phyloP scores from a whole-genome alignment of 2,888 invertebrate genomes.

The Tenthredo mesomela region DNA sequence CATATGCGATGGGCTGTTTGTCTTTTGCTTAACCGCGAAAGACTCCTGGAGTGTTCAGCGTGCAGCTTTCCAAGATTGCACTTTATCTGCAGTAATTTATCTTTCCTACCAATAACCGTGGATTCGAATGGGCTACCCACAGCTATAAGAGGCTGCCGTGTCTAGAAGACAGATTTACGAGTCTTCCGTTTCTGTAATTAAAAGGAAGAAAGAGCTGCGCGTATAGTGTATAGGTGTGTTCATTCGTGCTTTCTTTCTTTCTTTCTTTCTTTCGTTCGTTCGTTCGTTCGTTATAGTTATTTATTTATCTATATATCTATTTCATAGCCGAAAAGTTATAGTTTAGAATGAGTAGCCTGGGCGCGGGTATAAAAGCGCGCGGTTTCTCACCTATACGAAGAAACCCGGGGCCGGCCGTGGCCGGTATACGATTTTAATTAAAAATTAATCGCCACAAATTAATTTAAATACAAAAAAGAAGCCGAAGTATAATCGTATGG shows the following conservation, averaged over 20 bases:
- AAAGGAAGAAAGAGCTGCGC: constrained; percentile 27
- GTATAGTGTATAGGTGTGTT: neutral
- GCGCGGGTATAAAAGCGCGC: neutral
- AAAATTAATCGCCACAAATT: constrained; percentile 76
- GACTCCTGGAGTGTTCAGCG: neutral
- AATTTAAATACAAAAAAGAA: constrained; percentile 74
- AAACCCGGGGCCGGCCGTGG: neutral
- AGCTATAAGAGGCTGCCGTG: neutral
- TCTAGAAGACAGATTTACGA: constrained; percentile 42
- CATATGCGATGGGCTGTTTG: constrained; percentile 22
- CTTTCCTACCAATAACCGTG: constrained; percentile 36
- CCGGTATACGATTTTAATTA: constrained; percentile 70
- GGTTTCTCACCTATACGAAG: constrained; percentile 43
- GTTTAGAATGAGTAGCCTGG: neutral
- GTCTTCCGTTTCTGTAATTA: constrained; percentile 45
- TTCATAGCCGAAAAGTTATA: constrained; percentile 9
- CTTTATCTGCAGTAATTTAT: constrained; percentile 49
- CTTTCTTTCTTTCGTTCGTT: constrained; percentile 2
- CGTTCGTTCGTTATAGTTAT: constrained; percentile 15
- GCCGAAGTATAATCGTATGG: neutral
- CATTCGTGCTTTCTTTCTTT: neutral
- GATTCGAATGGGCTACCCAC: neutral
- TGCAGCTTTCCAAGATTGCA: constrained; percentile 34
- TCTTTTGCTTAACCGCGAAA: constrained; percentile 27
- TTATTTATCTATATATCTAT: neutral